These are phyloP conservation scores for Syngnathus scovelli DNA, from an alignment of 2,113 vertebrate genomes.

Conservation along the genomic window DNA sequence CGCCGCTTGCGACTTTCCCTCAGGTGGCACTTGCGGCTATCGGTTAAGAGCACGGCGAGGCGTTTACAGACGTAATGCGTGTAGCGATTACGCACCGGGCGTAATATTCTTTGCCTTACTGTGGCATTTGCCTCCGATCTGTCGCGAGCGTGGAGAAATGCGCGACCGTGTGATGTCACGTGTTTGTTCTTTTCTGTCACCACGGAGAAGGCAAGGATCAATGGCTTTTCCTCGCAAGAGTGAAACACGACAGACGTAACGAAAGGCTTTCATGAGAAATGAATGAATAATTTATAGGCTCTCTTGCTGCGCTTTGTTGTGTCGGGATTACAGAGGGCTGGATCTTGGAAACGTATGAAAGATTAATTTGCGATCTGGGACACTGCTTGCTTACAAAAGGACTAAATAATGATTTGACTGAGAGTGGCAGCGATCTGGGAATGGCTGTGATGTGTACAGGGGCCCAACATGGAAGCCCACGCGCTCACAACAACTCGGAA, in stretches of 20 bases:
- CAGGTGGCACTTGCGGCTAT: slow-evolving; percentile 59
- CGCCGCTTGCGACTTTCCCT: slow-evolving; percentile 42
- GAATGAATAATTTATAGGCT: slow-evolving; percentile 72
- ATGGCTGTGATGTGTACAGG: slow-evolving; percentile 48
- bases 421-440: slow-evolving; percentile 65
- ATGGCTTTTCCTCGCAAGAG: slow-evolving; percentile 71
- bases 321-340: slow-evolving; percentile 76
- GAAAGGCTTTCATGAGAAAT: slow-evolving; percentile 75
- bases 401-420: slow-evolving; percentile 76
- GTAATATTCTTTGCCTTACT: slow-evolving; percentile 38
- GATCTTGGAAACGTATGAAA: slow-evolving; percentile 80
- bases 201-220: slow-evolving; percentile 68
- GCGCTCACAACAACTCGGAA: slow-evolving; percentile 21
- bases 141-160: slow-evolving; percentile 50
- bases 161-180: slow-evolving; percentile 59
- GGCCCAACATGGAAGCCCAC: slow-evolving; percentile 48
- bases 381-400: slow-evolving; percentile 75
- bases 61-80: slow-evolving; percentile 35
- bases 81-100: slow-evolving; percentile 46
- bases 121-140: slow-evolving; percentile 44
- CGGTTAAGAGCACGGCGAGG: slow-evolving; percentile 47
- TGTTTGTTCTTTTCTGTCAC: slow-evolving; percentile 67
- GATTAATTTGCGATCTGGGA: slow-evolving; percentile 77
- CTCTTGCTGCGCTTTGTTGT: slow-evolving; percentile 74
- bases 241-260: slow-evolving; percentile 75